Evolutionary conservation across 2,797 vertebrate genomes (phyloP).

Genomic region (Antennarius maculatus): DNA sequence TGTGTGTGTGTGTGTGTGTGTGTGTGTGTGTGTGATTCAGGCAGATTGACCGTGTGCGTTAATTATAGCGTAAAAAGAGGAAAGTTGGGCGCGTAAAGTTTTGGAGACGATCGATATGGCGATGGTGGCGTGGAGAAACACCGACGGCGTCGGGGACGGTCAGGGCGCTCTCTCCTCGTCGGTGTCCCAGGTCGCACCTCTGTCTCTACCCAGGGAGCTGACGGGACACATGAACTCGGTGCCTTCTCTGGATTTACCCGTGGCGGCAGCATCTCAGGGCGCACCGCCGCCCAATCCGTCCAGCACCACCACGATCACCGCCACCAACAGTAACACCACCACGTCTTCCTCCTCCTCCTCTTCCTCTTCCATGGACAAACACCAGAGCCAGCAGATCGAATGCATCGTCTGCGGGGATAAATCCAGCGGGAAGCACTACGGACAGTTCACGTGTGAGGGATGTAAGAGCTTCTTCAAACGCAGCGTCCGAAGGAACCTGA

Average conservation of each 20-base stretch:
- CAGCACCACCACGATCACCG: conserved; percentile 80
- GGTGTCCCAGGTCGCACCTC: conserved; percentile 88
- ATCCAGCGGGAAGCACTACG: conserved; percentile 97
- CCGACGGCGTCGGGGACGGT: conserved; percentile 90
- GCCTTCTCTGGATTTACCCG: conserved; percentile 77
- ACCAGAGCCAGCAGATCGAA: conserved; percentile 93
- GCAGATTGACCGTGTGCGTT: conserved; percentile 26
- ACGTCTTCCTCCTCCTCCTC: conserved; percentile 71
- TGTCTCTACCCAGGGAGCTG: conserved; percentile 71
- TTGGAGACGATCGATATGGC: conserved; percentile 89
- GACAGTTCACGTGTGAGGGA: conserved; percentile 97
- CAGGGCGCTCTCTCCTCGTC: conserved; percentile 89
- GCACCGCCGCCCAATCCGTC: conserved; percentile 85
- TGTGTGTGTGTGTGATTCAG: conserved; percentile 1
- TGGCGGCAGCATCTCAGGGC: conserved; percentile 85
- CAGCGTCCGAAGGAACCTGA: conserved; percentile 94
- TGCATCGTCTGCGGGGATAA: conserved; percentile 97
- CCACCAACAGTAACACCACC: conserved; percentile 73
- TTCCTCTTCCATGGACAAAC: conserved; percentile 85
- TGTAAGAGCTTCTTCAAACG: conserved; percentile 99
- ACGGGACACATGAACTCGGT: conserved; percentile 72
- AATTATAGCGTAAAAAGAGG: conserved; percentile 33
- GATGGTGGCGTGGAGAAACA: conserved; percentile 97
- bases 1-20: too few relatives aligned
- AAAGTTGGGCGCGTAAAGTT: conserved; percentile 68